A percentile compares a stretch with the other conserved stretches of the same genome.
These are phyloP conservation scores for Dendropsophus ebraccatus DNA, from an alignment of 2,113 vertebrate species.

Conservation along the genomic window DNA sequence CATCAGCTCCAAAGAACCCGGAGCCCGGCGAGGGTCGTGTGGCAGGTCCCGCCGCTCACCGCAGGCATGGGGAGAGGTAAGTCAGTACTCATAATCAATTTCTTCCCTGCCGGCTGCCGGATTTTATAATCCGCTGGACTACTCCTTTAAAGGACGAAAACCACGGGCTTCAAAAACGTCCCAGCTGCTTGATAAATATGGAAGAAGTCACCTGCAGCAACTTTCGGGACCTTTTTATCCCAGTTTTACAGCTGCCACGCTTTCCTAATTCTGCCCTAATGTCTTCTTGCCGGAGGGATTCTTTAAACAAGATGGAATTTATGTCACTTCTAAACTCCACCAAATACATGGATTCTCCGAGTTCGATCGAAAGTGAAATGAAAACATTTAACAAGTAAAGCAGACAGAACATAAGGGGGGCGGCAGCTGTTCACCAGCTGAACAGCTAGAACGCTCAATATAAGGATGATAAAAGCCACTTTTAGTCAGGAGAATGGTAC, in stretches of 20 bases:
- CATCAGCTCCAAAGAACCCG: no score
- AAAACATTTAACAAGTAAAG: slow-evolving; percentile 32
- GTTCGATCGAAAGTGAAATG: slow-evolving; percentile 15
- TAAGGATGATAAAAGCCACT: not conserved
- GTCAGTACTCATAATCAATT: no score
- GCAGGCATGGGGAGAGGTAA: no score
- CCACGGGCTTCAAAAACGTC: not conserved
- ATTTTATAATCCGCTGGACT: no score
- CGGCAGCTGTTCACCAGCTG: slow-evolving; percentile 54
- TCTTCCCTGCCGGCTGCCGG: no score
- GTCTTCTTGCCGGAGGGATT: not conserved
- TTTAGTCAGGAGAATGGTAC: not conserved
- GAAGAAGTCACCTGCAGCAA: not conserved
- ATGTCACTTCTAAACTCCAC: not conserved
- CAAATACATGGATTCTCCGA: not conserved
- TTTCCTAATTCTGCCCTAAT: not conserved
- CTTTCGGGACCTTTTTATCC: not conserved
- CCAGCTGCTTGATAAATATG: not conserved
- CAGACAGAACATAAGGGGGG: slow-evolving; percentile 22
- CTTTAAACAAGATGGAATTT: slow-evolving; percentile 3
- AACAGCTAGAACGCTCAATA: not conserved
- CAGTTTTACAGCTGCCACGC: not conserved
- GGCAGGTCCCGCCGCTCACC: no score
- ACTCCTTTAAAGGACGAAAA: not conserved
- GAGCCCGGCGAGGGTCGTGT: no score